Conservation (phyloP, 2,113 vertebrate genomes). For the Polypterus bichir region DNA sequence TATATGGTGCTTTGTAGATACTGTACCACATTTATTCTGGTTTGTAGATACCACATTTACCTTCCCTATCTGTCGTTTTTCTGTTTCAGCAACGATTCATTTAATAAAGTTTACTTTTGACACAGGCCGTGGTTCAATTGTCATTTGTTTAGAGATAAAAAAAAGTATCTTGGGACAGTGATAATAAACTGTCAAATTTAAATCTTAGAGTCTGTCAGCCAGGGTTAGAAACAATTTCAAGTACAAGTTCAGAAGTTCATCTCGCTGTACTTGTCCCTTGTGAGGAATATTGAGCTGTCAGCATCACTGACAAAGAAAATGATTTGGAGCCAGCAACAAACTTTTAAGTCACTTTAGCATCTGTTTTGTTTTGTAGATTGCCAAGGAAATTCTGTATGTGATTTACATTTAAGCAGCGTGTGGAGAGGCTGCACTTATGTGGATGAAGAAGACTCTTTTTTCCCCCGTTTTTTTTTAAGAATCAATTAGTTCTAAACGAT, state of each 20-base stretch:
- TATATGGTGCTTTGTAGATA: no score
- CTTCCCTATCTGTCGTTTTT: no score
- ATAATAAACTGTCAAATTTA: slow-evolving; percentile 48
- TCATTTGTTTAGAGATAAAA: slow-evolving; percentile 38
- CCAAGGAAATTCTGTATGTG: slow-evolving; percentile 28
- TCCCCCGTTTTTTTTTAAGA: no score
- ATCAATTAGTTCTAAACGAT: no score
- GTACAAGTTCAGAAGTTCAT: slow-evolving; percentile 47
- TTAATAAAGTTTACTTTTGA: no score
- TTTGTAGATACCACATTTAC: no score
- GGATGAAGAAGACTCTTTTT: no score
- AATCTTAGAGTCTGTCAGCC: slow-evolving; percentile 52
- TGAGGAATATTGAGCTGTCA: slow-evolving; percentile 38
- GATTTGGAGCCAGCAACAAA: slow-evolving; percentile 35
- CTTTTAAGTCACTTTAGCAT: slow-evolving; percentile 22
- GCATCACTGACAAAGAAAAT: slow-evolving; percentile 26
- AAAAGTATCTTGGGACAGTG: slow-evolving; percentile 50
- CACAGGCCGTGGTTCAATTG: slow-evolving; percentile 51
- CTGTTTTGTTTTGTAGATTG: slow-evolving; percentile 27
- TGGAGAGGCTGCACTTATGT: no score
- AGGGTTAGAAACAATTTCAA: slow-evolving; percentile 49
- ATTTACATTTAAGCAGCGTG: slow-evolving; percentile 20
- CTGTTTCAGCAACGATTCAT: no score
- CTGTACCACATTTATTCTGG: no score
- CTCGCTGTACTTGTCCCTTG: slow-evolving; percentile 30